Evolutionary conservation across 2,113 vertebrate species (phyloP).

Genomic region (Lampris megalopsis): DNA sequence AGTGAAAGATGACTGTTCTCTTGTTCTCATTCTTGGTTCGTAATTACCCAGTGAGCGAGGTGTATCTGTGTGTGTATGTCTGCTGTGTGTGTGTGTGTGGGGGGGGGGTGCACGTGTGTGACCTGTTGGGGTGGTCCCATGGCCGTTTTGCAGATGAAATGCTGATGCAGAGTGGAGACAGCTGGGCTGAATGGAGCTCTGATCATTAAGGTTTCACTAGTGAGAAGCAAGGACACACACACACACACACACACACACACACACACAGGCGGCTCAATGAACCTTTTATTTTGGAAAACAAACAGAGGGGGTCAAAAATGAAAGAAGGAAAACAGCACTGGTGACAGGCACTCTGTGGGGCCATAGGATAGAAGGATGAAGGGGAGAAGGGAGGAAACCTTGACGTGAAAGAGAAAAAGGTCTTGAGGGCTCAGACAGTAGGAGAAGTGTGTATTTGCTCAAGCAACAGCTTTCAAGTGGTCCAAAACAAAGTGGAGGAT

Average conservation of each 20-base stretch:
- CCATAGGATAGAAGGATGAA: conserved; percentile 43
- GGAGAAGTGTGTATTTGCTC: conserved; percentile 73
- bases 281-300: conserved; percentile 75
- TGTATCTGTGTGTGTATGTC: conserved; percentile 43
- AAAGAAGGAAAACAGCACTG: conserved; percentile 58
- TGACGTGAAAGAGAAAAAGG: conserved; percentile 4
- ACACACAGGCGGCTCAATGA: conserved; percentile 49
- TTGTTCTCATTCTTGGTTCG: conserved; percentile 56
- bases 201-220: conserved; percentile 73
- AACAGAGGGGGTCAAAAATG: conserved; percentile 55
- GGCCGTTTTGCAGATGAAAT: conserved; percentile 67
- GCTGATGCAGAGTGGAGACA: conserved; percentile 76
- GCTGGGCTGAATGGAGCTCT: conserved; percentile 68
- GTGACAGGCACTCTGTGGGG: conserved; percentile 61
- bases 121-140: conserved; percentile 69
- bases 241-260: conserved; percentile 4
- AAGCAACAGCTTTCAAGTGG: conserved; percentile 63
- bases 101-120: conserved; percentile 17
- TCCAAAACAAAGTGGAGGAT: conserved; percentile 70
- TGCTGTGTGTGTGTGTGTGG: conserved; percentile 7
- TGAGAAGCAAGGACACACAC: conserved; percentile 59
- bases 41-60: conserved; percentile 71
- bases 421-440: conserved; percentile 35
- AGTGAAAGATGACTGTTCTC: conserved; percentile 59
- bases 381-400: conserved; percentile 24